Base-by-base conservation (phyloP, 2,888 invertebrate species). In the Osmoderma eremita region DNA sequence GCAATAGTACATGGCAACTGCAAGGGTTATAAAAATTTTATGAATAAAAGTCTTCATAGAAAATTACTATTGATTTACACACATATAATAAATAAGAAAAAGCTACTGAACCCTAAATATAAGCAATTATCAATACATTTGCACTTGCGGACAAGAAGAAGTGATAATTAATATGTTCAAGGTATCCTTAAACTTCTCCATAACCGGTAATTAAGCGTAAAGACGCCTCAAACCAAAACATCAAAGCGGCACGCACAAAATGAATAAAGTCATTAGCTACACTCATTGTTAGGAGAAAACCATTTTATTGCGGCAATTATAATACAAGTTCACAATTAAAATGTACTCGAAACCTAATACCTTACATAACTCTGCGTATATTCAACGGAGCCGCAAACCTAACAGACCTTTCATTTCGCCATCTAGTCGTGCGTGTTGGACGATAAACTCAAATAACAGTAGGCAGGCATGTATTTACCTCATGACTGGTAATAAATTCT, bases 401-500 rank as follows among this genome's bases (percentile, higher is more conserved):
- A 42, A 17, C 8, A 56, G 13, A 8, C 48, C 48, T 45, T 61
- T 61, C 45, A 61, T 61, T 61, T 61, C 20, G 13, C 13, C 15
- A 15, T 5, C 5, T 42, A 42, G 42, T 41, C 58, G 18, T 61
- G 45, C 58, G 58, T 61, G 45, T 45, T 30, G 30, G 24, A 13
- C 13, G 24, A 61, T 61, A 45, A 36, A 30, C 58, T 61, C 4
- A 61, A 61, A 61, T 61, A 61, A 61, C 42, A 42, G 58, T 61
- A 45, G 24, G 58, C 41, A 45, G 17, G 58, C 24, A 45, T 61
- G 36, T 61, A 61, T 45, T 30, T 48, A 45, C 45, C 45, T 61
- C 45, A 17, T 45, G 45, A 61, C 30, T 45, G 15, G 58, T 61
- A 61, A 61, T 61, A 61, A 61, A 61, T 61, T 61, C 15, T 61